These are phyloP conservation scores for Chamaea fasciata DNA, from an alignment of 2,113 vertebrate species.

Conservation along the genomic window DNA sequence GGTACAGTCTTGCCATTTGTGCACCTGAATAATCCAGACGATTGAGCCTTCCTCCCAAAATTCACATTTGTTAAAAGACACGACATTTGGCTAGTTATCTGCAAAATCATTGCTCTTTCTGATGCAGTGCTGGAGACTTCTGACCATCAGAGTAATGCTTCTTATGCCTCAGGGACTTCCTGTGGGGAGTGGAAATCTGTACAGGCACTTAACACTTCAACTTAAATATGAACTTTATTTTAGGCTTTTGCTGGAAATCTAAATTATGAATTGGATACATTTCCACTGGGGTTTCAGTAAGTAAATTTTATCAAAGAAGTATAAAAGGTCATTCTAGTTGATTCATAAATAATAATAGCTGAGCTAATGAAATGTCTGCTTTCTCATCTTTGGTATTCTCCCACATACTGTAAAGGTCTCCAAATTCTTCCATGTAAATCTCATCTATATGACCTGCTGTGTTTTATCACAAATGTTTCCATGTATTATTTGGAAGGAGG, in stretches of 20 bases:
- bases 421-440: neutral
- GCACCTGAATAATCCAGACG: neutral
- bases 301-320: constrained; percentile 20
- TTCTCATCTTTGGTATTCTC: neutral
- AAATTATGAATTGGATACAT: neutral
- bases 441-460: neutral
- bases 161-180: neutral
- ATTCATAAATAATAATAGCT: neutral
- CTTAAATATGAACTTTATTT: neutral
- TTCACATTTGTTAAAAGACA: neutral
- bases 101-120: neutral
- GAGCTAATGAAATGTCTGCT: neutral
- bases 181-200: neutral
- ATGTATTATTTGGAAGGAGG: neutral
- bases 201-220: neutral
- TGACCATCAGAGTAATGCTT: neutral
- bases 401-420: neutral
- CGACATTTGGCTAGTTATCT: neutral
- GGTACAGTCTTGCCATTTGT: neutral
- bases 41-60: neutral
- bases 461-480: neutral
- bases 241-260: neutral
- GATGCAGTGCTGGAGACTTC: neutral
- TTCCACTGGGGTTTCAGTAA: neutral
- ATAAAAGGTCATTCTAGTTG: neutral